Evolutionary conservation across 1,140 invertebrate species (phyloP).

Genomic region (Popillia japonica): DNA sequence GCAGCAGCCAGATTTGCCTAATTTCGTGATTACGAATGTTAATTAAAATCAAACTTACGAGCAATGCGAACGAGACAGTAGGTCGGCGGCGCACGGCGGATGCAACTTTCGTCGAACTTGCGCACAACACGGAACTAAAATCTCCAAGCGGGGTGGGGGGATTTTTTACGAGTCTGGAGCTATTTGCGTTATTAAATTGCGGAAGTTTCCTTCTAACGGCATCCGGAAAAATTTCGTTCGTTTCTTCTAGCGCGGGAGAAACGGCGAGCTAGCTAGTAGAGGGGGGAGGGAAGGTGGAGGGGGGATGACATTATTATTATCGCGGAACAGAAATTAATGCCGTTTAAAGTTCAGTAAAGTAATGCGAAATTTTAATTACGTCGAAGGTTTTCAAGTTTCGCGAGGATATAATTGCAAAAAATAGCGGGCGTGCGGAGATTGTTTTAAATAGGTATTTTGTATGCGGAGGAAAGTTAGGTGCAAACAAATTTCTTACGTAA

Average conservation of each 20-base stretch:
- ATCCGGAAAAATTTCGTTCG: neutral
- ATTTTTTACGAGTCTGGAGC: neutral
- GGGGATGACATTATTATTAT: neutral
- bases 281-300: neutral
- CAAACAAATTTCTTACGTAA: no score
- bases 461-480: no score
- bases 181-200: slow-evolving; percentile 19
- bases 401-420: no score
- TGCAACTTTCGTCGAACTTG: neutral
- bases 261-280: no score
- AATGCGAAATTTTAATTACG: slow-evolving; percentile 1
- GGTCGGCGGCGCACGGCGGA: neutral
- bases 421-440: no score
- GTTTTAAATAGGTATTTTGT: no score
- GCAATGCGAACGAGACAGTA: neutral
- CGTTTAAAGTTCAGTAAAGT: slow-evolving; percentile 11
- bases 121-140: neutral
- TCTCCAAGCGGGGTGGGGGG: neutral
- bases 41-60: slow-evolving; percentile 16
- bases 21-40: neutral
- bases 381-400: neutral
- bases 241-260: neutral
- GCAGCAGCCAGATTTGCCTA: slow-evolving; percentile 1
- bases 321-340: neutral
- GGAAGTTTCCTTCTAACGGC: slow-evolving; percentile 2